phyloP scores from a whole-genome alignment of 2,888 invertebrate genomes.

The Epirrhoe alternata region DNA sequence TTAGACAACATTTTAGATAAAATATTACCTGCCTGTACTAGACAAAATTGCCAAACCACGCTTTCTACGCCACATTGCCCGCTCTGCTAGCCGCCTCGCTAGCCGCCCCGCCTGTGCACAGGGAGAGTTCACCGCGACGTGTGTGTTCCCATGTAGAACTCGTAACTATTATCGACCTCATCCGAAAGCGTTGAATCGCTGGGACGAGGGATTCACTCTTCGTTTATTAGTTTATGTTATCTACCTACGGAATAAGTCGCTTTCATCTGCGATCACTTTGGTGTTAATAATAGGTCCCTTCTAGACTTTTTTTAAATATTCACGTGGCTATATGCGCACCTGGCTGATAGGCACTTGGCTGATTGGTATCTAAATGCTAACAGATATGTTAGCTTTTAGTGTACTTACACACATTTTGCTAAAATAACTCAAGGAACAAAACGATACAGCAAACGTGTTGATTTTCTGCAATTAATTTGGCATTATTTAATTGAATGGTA shows the following conservation, averaged over 20 bases:
- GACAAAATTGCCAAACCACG: neutral
- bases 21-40: too few species aligned
- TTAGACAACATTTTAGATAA: too few species aligned
- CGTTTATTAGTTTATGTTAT: conserved; percentile 6
- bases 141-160: conserved; percentile 23
- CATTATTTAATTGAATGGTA: too few species aligned
- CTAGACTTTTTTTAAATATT: neutral
- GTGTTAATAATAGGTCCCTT: too few species aligned
- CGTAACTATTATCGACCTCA: conserved; percentile 6
- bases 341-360: neutral
- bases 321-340: neutral
- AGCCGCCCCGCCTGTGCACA: conserved; percentile 4
- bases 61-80: neutral
- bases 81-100: conserved; percentile 11
- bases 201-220: neutral
- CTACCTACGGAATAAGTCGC: conserved; percentile 4
- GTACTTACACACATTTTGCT: neutral
- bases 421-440: too few species aligned
- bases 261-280: neutral
- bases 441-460: too few species aligned
- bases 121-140: conserved; percentile 10
- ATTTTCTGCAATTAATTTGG: too few species aligned
- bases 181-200: conserved; percentile 5
- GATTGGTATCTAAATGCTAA: too few species aligned
- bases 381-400: neutral